phyloP scores from a whole-genome alignment of 2,797 vertebrate genomes.

The Stomatorhinus walkeri region DNA sequence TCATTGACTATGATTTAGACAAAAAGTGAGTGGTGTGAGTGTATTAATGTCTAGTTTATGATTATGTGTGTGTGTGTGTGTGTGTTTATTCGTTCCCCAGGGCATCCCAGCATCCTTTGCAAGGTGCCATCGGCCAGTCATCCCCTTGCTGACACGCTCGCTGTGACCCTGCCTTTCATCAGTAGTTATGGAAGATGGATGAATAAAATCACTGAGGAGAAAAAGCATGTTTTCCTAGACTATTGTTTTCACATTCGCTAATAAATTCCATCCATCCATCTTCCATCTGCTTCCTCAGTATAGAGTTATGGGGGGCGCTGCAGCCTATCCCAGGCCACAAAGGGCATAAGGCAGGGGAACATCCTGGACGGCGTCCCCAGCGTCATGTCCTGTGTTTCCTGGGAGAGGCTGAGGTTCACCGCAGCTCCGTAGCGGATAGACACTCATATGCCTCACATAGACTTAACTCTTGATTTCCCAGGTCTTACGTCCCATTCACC shows the following conservation, averaged over 20 bases:
- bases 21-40: neutral
- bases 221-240: neutral
- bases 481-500: neutral
- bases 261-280: neutral
- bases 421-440: neutral
- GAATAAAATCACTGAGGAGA: neutral
- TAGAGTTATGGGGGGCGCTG: neutral
- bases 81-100: neutral
- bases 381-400: neutral
- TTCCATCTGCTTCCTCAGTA: neutral
- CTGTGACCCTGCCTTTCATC: neutral
- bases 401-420: neutral
- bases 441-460: neutral
- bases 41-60: neutral
- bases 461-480: neutral
- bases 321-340: neutral
- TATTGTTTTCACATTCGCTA: neutral
- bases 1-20: neutral
- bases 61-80: neutral
- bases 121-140: neutral
- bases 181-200: neutral
- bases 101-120: neutral
- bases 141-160: neutral
- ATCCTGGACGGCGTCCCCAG: neutral
- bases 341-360: neutral